phyloP scores from a whole-genome alignment of 2,797 vertebrate species.

The Lutjanus campechanus region DNA sequence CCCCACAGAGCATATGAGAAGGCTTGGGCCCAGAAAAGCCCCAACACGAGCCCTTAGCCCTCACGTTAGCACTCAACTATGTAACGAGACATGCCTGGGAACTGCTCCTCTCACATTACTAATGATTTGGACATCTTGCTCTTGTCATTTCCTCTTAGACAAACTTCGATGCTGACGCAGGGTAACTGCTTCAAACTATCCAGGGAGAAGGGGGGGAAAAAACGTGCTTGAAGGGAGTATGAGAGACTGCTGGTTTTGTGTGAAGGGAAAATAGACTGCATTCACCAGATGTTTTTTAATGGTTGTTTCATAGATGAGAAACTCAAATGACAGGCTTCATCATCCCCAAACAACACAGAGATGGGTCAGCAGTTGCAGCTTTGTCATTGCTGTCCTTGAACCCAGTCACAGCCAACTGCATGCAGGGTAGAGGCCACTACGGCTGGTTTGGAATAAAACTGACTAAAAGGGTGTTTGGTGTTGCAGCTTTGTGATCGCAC shows the following conservation, averaged over 20 bases:
- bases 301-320: conserved; percentile 54
- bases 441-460: not conserved
- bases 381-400: conserved; percentile 13
- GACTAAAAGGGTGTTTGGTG: not conserved
- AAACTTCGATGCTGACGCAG: conserved; percentile 69
- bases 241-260: conserved; percentile 50
- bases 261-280: conserved; percentile 35
- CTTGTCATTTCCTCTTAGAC: conserved; percentile 80
- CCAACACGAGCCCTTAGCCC: conserved; percentile 58
- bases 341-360: conserved; percentile 38
- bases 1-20: conserved; percentile 39
- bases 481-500: conserved; percentile 4
- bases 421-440: conserved; percentile 20
- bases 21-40: conserved; percentile 47
- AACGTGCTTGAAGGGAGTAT: conserved; percentile 30
- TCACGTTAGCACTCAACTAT: conserved; percentile 73
- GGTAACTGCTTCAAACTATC: conserved; percentile 69
- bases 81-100: conserved; percentile 78
- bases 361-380: conserved; percentile 32
- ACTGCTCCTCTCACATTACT: conserved; percentile 80
- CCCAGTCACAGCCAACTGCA: not conserved
- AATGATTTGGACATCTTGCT: conserved; percentile 83
- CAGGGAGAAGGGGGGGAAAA: conserved; percentile 41
- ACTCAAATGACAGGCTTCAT: conserved; percentile 48
- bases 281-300: conserved; percentile 65